Percentiles rank a stretch among this genome's conserved stretches.
Conservation (phyloP, 1,140 invertebrate species). For the Trachymyrmex cornetzi region DNA sequence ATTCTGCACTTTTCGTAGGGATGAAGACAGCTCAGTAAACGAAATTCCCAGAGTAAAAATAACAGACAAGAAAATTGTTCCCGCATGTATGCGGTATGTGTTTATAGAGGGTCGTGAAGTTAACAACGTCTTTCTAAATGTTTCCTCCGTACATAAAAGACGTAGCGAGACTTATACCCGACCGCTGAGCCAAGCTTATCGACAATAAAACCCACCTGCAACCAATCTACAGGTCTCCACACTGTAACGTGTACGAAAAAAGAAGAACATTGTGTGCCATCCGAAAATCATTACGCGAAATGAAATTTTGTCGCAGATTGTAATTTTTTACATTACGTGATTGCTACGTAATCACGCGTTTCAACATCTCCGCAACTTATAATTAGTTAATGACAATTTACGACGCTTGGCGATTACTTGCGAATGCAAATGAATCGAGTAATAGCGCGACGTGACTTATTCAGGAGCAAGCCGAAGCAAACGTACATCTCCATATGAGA, state of each 20-base stretch:
- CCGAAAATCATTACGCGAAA: neutral
- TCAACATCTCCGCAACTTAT: neutral
- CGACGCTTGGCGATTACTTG: neutral
- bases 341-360: neutral
- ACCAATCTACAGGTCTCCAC: neutral
- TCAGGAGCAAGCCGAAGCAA: neutral
- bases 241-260: neutral
- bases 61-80: neutral
- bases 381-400: conserved; percentile 28
- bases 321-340: neutral
- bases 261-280: neutral
- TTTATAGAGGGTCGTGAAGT: conserved; percentile 19
- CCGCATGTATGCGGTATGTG: neutral
- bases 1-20: neutral
- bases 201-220: conserved; percentile 10
- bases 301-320: conserved; percentile 1
- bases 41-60: neutral
- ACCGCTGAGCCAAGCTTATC: neutral
- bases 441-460: conserved; percentile 19
- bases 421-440: conserved; percentile 41
- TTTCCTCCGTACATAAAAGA: conserved; percentile 11
- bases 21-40: neutral
- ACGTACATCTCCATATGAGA: neutral
- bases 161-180: neutral
- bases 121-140: conserved; percentile 39